phyloP scores from a whole-genome alignment of 2,888 invertebrate species.

The Stenoptilia bipunctidactyla region DNA sequence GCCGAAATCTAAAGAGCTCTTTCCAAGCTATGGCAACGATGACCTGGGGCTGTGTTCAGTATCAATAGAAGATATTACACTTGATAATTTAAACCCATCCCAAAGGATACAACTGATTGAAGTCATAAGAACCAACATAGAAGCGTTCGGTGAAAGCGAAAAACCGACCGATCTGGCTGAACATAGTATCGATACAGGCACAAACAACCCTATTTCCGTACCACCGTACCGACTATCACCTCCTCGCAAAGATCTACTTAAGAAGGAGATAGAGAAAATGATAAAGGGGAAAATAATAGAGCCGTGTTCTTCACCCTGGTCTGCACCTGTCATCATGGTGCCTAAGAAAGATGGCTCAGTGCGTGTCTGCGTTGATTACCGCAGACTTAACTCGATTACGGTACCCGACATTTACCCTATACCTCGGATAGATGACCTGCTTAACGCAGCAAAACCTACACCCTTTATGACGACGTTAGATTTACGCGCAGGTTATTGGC shows the following conservation, averaged over 20 bases:
- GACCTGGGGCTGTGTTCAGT: not conserved
- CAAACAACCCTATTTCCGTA: not conserved
- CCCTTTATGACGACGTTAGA: slow-evolving; percentile 22
- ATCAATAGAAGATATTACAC: not conserved
- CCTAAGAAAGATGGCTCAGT: no score
- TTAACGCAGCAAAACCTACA: slow-evolving; percentile 22
- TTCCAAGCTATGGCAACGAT: no score
- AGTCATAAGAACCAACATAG: not conserved
- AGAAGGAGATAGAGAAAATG: not conserved
- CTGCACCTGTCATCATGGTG: not conserved
- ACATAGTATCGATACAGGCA: not conserved
- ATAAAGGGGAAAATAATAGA: not conserved
- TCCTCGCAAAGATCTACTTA: not conserved
- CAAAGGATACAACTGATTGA: not conserved
- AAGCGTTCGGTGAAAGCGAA: not conserved
- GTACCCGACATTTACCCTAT: no score
- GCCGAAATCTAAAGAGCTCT: no score
- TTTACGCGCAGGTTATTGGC: slow-evolving; percentile 21
- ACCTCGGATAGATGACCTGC: no score
- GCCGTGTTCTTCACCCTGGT: not conserved
- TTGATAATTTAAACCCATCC: no score
- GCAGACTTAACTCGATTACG: slow-evolving; percentile 6
- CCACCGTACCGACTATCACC: not conserved
- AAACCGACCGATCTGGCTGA: not conserved
- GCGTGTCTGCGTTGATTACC: not conserved